Conservation (phyloP, 1,140 invertebrate genomes). For the Paraescarpia echinospica region DNA sequence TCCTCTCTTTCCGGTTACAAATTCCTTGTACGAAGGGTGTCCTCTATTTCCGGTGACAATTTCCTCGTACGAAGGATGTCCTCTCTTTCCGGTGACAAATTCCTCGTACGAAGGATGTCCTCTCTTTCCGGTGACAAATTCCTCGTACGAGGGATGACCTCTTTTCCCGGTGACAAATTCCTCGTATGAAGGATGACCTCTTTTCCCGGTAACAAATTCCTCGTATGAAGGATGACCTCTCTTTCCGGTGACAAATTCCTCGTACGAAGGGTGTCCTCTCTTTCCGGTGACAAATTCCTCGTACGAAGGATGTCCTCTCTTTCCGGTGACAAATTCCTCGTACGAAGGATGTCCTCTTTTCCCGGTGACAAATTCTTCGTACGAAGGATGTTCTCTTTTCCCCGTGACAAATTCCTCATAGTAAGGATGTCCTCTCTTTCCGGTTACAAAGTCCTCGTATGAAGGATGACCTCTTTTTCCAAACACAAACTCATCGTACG, state of each 20-base stretch:
- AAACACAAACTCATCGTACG: background rate
- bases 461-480: background rate
- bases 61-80: background rate
- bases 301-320: background rate
- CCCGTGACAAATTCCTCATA: background rate
- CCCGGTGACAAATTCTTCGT: background rate
- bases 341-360: background rate
- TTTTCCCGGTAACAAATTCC: background rate
- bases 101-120: background rate
- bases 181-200: background rate
- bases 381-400: background rate
- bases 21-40: background rate
- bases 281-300: background rate
- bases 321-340: background rate
- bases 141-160: background rate
- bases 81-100: background rate
- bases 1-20: background rate
- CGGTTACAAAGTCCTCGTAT: background rate
- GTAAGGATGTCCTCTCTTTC: background rate
- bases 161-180: background rate
- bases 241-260: background rate
- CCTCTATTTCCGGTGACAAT: background rate
- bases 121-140: background rate
- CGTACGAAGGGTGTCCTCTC: background rate
- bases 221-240: background rate